Percentiles rank a stretch among this genome's conserved stretches.
Evolutionary conservation across 2,797 vertebrate species (phyloP).

Genomic region (Eremophila alpestris): DNA sequence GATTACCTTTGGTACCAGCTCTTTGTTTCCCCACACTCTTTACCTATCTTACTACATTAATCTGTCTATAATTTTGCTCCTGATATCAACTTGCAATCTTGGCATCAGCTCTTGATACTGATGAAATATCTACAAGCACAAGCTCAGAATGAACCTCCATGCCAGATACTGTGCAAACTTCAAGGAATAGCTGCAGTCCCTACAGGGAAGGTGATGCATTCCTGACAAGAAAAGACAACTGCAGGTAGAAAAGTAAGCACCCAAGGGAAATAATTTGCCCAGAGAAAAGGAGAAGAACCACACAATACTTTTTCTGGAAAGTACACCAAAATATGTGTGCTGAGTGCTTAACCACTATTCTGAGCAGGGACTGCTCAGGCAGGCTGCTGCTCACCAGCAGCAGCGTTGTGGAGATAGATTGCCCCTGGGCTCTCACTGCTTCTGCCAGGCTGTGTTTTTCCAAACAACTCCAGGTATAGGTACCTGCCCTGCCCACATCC

Average conservation of each 20-base stretch:
- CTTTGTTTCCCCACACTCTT: too few species aligned
- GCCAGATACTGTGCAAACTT: neutral
- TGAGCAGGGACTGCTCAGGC: neutral
- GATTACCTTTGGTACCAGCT: too few species aligned
- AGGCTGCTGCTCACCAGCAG: neutral
- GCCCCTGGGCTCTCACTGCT: neutral
- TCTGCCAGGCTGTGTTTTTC: neutral
- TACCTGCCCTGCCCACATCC: neutral
- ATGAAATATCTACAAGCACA: neutral
- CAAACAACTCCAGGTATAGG: neutral
- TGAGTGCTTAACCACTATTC: neutral
- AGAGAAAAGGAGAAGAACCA: neutral
- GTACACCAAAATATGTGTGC: neutral
- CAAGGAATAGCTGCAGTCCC: neutral
- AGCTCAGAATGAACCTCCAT: neutral
- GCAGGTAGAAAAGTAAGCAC: neutral
- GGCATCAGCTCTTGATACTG: neutral
- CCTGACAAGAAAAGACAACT: neutral
- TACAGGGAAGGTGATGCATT: neutral
- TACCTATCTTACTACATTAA: too few species aligned
- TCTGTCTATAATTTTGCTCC: neutral
- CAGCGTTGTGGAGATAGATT: neutral
- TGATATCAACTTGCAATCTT: neutral
- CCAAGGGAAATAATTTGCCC: neutral
- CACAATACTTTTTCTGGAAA: neutral